Percentiles rank a stretch among this genome's conserved stretches.
Evolutionary conservation across 2,888 invertebrate species (phyloP).

Genomic region (Tinea pellionella): DNA sequence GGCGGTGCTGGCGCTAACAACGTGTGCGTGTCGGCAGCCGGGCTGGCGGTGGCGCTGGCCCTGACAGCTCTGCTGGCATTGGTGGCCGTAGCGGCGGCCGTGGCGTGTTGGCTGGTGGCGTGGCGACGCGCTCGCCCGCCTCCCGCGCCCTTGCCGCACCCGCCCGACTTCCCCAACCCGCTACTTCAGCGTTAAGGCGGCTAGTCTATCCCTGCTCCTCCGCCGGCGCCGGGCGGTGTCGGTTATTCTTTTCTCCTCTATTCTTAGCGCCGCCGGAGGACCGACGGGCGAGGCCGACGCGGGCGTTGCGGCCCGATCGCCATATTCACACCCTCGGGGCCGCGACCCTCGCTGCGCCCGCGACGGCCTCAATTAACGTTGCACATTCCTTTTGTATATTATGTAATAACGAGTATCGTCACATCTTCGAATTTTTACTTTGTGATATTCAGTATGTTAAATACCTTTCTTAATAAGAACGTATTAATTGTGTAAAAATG

Average conservation of each 20-base stretch:
- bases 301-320: constrained; percentile 32
- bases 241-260: constrained; percentile 54
- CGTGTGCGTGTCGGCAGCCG: constrained; percentile 94
- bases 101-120: constrained; percentile 96
- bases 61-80: constrained; percentile 91
- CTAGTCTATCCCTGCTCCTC: constrained; percentile 62
- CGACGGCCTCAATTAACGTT: constrained; percentile 36
- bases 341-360: constrained; percentile 52
- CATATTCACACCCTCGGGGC: constrained; percentile 15
- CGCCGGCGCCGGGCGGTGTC: constrained; percentile 67
- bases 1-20: constrained; percentile 75
- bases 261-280: constrained; percentile 64
- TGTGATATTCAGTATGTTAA: constrained; percentile 55
- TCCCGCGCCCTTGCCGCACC: constrained; percentile 91
- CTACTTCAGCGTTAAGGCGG: constrained; percentile 73
- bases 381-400: constrained; percentile 16
- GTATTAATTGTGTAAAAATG: constrained; percentile 51
- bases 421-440: constrained; percentile 53
- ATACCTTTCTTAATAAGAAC: constrained; percentile 24
- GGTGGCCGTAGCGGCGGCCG: constrained; percentile 93
- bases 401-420: constrained; percentile 56
- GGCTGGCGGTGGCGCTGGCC: constrained; percentile 90
- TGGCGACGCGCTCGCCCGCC: constrained; percentile 89
- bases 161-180: constrained; percentile 95
- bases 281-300: constrained; percentile 56